Percentiles rank a stretch among this genome's conserved stretches.
phyloP scores from a whole-genome alignment of 2,888 invertebrate species.

The Cephus spinipes region DNA sequence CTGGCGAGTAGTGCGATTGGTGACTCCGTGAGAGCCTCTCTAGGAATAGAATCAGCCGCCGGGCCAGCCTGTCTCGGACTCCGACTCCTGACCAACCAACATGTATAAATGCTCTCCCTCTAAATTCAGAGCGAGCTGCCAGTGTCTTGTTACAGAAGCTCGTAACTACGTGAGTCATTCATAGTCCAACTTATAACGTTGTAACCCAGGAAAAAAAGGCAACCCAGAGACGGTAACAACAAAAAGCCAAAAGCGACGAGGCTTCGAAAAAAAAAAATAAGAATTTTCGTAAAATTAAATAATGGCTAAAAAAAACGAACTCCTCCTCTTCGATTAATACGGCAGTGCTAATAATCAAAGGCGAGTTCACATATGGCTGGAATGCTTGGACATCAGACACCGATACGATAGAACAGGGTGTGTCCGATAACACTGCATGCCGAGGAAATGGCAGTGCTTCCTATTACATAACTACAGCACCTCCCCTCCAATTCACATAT shows the following conservation, averaged over 20 bases:
- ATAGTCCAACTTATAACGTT: slow-evolving; percentile 12
- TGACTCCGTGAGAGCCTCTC: slow-evolving; percentile 12
- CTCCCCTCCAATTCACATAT: not conserved
- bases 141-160: slow-evolving; percentile 40
- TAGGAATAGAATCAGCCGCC: slow-evolving; percentile 38
- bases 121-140: slow-evolving; percentile 40
- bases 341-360: not conserved
- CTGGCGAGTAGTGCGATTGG: slow-evolving; percentile 14
- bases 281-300: not conserved
- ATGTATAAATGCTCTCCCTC: slow-evolving; percentile 34
- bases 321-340: not conserved
- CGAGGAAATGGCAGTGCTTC: slow-evolving; percentile 1
- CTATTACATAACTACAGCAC: not conserved
- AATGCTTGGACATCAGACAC: not conserved
- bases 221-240: not conserved
- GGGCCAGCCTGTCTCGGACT: slow-evolving; percentile 24
- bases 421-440: slow-evolving; percentile 3
- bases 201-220: not conserved
- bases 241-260: not conserved
- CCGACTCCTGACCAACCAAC: slow-evolving; percentile 32
- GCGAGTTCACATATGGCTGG: not conserved
- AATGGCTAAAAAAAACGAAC: too few species aligned
- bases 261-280: not conserved
- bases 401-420: slow-evolving; percentile 1
- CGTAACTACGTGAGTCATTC: slow-evolving; percentile 35